Percentiles rank a stretch among this genome's conserved stretches.
These are phyloP conservation scores for Caenorhabditis brenneri DNA, from an alignment of 1,140 invertebrate genomes.

Conservation along the genomic window DNA sequence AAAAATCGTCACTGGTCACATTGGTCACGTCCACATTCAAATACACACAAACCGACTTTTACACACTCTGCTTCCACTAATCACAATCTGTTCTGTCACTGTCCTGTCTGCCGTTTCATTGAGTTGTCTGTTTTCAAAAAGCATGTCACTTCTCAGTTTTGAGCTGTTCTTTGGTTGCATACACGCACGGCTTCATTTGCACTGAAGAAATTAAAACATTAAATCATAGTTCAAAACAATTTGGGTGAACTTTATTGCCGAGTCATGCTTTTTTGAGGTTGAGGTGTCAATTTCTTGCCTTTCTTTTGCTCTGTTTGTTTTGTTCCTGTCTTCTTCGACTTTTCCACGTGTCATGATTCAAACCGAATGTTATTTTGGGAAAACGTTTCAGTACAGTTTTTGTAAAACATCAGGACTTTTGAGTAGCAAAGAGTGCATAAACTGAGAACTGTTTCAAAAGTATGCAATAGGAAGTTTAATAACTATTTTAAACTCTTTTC, in stretches of 20 bases:
- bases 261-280: not conserved
- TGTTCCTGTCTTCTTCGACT: not conserved
- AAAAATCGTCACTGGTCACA: slow-evolving; percentile 8
- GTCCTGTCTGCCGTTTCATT: not conserved
- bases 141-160: not conserved
- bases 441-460: too few species aligned
- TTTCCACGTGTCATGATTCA: not conserved
- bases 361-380: not conserved
- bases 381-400: too few species aligned
- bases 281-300: not conserved
- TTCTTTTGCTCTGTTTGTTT: not conserved
- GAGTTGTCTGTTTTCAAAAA: not conserved
- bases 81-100: slow-evolving; percentile 1
- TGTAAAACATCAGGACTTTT: too few species aligned
- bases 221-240: too few species aligned
- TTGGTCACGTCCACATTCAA: not conserved
- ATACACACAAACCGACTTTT: not conserved
- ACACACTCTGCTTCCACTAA: not conserved
- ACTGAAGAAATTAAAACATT: too few species aligned
- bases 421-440: too few species aligned
- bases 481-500: too few species aligned
- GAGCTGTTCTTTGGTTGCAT: not conserved
- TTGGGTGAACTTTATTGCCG: too few species aligned
- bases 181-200: too few species aligned
- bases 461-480: too few species aligned